phyloP scores from a whole-genome alignment of 2,797 vertebrate species.

The Coracias cyanogaster region DNA sequence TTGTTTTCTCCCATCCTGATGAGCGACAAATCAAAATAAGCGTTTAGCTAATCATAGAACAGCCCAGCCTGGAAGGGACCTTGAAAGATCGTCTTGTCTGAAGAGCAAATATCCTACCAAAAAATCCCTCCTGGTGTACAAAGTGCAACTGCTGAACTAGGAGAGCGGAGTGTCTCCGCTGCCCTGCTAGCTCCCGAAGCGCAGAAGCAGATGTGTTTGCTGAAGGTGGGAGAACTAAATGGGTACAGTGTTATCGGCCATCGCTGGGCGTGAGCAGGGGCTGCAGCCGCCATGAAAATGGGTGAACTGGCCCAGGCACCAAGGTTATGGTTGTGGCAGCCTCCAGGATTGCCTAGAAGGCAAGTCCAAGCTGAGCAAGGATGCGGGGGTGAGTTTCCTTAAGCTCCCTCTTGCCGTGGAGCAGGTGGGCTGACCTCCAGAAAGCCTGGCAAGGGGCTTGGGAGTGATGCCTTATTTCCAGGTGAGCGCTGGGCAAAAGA shows the following conservation, averaged over 20 bases:
- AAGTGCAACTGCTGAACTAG: background rate
- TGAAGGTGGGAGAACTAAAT: background rate
- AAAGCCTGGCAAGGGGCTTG: background rate
- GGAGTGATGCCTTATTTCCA: background rate
- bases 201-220: background rate
- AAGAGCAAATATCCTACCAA: background rate
- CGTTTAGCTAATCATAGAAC: background rate
- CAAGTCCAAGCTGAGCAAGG: background rate
- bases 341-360: background rate
- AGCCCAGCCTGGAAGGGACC: background rate
- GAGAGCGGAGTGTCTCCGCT: background rate
- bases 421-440: background rate
- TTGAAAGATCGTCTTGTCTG: background rate
- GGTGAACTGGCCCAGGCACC: background rate
- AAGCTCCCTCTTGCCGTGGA: background rate
- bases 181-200: background rate
- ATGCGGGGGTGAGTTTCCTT: background rate
- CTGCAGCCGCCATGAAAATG: accelerated
- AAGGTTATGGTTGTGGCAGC: background rate
- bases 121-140: accelerated
- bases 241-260: background rate
- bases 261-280: accelerated
- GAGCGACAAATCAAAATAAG: background rate
- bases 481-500: background rate
- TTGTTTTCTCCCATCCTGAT: background rate